Conservation (phyloP, 2,797 vertebrate species). For the Eulemur rubriventer region DNA sequence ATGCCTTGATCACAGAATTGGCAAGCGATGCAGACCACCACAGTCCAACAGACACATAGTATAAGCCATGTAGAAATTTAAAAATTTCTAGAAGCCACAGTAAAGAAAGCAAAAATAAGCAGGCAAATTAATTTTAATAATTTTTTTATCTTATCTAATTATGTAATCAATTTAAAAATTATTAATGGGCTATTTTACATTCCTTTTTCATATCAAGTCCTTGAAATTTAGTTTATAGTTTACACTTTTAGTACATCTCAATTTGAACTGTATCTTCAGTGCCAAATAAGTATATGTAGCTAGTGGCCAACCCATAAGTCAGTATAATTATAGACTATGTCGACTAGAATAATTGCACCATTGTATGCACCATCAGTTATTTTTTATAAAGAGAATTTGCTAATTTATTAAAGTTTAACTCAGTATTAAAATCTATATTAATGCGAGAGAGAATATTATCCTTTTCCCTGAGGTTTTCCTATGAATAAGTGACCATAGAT, state of each 20-base stretch:
- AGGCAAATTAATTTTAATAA: not conserved
- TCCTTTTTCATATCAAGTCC: not conserved
- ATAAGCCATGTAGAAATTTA: not conserved
- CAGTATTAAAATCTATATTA: not conserved
- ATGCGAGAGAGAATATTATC: not conserved
- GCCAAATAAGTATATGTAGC: not conserved
- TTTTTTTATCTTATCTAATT: not conserved
- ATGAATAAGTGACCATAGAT: not conserved
- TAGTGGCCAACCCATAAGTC: not conserved
- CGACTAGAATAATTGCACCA: not conserved
- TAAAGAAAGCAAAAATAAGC: slow-evolving; percentile 1
- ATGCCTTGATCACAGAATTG: not conserved
- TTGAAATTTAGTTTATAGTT: not conserved
- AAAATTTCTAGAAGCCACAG: not conserved
- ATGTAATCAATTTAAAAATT: not conserved
- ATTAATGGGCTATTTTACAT: not conserved
- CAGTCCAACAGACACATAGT: not conserved
- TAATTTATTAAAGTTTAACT: slow-evolving; percentile 17
- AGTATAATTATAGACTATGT: not conserved
- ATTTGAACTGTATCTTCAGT: not conserved
- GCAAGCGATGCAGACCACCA: not conserved
- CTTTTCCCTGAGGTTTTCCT: not conserved
- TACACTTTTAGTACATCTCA: not conserved
- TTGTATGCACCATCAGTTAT: not conserved
- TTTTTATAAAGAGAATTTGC: not conserved